Percentiles rank a stretch among this genome's conserved stretches.
Evolutionary conservation across 2,113 vertebrate genomes (phyloP).

Genomic region (Calonectris borealis): DNA sequence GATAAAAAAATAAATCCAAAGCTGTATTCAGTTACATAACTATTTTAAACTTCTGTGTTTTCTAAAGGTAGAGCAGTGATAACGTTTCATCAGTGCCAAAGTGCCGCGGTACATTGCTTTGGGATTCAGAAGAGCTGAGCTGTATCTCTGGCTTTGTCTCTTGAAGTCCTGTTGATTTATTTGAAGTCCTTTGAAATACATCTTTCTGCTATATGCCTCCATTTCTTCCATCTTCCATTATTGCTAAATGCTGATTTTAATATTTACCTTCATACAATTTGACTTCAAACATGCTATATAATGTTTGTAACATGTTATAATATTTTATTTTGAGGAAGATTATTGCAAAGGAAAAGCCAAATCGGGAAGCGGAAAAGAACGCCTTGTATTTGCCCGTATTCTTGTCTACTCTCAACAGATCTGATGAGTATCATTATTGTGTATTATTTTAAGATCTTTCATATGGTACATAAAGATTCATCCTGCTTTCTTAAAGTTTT

Average conservation of each 20-base stretch:
- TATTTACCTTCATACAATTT: neutral
- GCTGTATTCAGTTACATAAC: neutral
- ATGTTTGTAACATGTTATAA: neutral
- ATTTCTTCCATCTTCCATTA: neutral
- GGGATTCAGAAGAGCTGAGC: neutral
- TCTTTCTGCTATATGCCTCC: neutral
- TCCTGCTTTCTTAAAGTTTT: neutral
- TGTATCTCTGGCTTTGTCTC: neutral
- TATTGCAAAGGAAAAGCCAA: neutral
- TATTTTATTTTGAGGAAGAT: neutral
- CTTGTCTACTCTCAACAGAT: neutral
- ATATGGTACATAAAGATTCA: neutral
- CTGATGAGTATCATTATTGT: neutral
- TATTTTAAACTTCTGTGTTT: neutral
- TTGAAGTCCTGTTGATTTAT: neutral
- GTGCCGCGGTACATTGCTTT: neutral
- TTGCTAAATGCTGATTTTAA: neutral
- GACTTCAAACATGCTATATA: neutral
- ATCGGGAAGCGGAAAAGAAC: neutral
- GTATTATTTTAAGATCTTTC: neutral
- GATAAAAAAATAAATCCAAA: neutral
- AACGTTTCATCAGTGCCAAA: neutral
- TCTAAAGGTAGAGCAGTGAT: neutral
- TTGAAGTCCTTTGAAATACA: neutral
- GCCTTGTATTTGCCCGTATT: neutral